These are phyloP conservation scores for Leptarthrus brevirostris DNA, from an alignment of 2,888 invertebrate species.

Conservation along the genomic window DNA sequence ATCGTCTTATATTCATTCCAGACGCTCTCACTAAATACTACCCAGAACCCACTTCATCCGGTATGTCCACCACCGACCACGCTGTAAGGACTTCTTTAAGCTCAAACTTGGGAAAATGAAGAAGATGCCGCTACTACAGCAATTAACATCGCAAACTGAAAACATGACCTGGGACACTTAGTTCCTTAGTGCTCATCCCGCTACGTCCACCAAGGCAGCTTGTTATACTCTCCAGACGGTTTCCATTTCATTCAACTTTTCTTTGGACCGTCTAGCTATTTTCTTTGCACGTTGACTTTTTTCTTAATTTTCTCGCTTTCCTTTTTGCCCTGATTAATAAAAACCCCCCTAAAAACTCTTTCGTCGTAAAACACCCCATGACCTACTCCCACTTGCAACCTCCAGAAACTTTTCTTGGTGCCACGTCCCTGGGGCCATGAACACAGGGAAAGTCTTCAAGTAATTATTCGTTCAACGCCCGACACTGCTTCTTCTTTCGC, in stretches of 20 bases:
- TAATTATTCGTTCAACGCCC: slow-evolving; percentile 55
- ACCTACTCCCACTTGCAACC: slow-evolving; percentile 48
- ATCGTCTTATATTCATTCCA: slow-evolving; percentile 8
- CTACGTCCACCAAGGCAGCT: slow-evolving; percentile 33
- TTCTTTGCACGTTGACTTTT: slow-evolving; percentile 44
- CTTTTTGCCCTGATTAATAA: slow-evolving; percentile 52
- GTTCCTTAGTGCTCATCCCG: slow-evolving; percentile 6
- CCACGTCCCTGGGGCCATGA: slow-evolving; percentile 34
- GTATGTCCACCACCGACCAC: slow-evolving; percentile 18
- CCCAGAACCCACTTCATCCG: slow-evolving; percentile 36
- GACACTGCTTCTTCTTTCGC: slow-evolving; percentile 46
- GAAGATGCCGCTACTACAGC: slow-evolving; percentile 51
- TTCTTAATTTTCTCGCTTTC: slow-evolving; percentile 53
- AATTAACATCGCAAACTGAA: slow-evolving; percentile 52
- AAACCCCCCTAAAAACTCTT: slow-evolving; percentile 49
- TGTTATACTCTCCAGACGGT: slow-evolving; percentile 49
- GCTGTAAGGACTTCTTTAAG: slow-evolving; percentile 35
- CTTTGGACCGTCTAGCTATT: slow-evolving; percentile 36
- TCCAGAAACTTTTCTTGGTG: slow-evolving; percentile 43
- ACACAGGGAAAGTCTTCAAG: slow-evolving; percentile 49
- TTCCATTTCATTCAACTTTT: slow-evolving; percentile 54
- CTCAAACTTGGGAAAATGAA: slow-evolving; percentile 35
- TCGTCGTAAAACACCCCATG: slow-evolving; percentile 49
- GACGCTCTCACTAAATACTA: slow-evolving; percentile 32
- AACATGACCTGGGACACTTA: slow-evolving; percentile 53